Conservation (phyloP, 2,888 invertebrate species). For the Clusia tigrina region DNA sequence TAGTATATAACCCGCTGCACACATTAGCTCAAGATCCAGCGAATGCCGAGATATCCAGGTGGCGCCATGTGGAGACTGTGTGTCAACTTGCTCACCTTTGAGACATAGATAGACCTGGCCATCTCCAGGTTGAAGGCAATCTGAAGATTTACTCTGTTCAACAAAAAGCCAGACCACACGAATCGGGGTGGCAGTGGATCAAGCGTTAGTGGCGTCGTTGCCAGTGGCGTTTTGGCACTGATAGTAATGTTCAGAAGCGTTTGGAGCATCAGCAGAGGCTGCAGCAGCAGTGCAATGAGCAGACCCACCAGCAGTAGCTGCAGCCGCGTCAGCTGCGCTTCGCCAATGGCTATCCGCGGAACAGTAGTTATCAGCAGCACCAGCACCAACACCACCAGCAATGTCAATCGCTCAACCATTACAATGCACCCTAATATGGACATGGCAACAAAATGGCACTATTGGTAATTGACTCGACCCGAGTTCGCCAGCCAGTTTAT, state of each 20-base stretch:
- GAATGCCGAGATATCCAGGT: no score
- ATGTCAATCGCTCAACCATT: conserved; percentile 42
- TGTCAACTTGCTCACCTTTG: no score
- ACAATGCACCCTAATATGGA: conserved; percentile 43
- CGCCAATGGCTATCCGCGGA: conserved; percentile 39
- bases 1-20: no score
- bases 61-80: no score
- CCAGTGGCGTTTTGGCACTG: conserved; percentile 29
- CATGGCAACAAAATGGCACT: no score
- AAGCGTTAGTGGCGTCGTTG: conserved; percentile 31
- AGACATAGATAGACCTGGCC: no score
- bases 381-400: conserved; percentile 46
- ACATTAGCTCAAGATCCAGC: no score
- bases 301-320: conserved; percentile 32
- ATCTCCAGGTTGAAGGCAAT: no score
- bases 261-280: conserved; percentile 28
- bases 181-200: conserved; percentile 14
- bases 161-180: no score
- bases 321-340: conserved; percentile 32
- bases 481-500: no score
- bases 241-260: not conserved
- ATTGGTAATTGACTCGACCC: no score
- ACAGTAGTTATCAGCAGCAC: conserved; percentile 48
- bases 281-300: conserved; percentile 43
- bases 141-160: no score